Conservation (phyloP, 2,113 vertebrate species). For the Sisor rabdophorus region DNA sequence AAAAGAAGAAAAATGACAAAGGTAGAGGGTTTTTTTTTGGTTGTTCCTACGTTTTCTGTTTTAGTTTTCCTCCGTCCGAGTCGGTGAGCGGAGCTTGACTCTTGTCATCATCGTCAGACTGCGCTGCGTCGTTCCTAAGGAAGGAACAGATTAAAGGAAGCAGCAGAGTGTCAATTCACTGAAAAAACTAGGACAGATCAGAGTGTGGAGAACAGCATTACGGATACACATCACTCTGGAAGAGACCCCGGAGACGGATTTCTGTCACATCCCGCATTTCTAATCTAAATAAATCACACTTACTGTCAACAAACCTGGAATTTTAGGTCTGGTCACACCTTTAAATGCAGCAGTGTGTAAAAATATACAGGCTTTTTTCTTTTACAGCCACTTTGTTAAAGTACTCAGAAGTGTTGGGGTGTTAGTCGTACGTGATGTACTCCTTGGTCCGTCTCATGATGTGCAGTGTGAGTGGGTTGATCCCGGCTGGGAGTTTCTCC, state of each 20-base stretch:
- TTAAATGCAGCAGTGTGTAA: too few species aligned
- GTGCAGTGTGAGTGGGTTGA: constrained; percentile 94
- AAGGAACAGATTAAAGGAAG: constrained; percentile 27
- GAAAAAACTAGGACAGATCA: constrained; percentile 34
- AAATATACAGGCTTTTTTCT: not conserved
- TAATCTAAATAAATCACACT: not conserved
- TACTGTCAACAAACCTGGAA: not conserved
- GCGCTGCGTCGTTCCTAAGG: constrained; percentile 86
- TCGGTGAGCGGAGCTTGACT: constrained; percentile 79
- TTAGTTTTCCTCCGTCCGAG: constrained; percentile 89
- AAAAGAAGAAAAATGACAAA: not conserved
- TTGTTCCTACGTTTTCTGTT: constrained; percentile 90
- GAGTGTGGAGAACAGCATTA: constrained; percentile 40
- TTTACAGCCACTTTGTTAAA: not conserved
- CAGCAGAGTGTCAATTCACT: constrained; percentile 17
- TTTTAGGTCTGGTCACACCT: not conserved
- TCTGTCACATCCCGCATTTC: not conserved
- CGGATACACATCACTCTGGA: constrained; percentile 23
- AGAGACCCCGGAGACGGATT: not conserved
- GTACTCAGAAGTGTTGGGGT: constrained; percentile 5
- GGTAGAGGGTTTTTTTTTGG: not conserved
- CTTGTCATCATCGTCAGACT: constrained; percentile 97
- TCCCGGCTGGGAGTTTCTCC: constrained; percentile 95
- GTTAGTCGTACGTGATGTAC: constrained; percentile 84
- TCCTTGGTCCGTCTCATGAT: constrained; percentile 99